These are phyloP conservation scores for Lepidostoma basale DNA, from an alignment of 1,140 invertebrate species.

Conservation along the genomic window DNA sequence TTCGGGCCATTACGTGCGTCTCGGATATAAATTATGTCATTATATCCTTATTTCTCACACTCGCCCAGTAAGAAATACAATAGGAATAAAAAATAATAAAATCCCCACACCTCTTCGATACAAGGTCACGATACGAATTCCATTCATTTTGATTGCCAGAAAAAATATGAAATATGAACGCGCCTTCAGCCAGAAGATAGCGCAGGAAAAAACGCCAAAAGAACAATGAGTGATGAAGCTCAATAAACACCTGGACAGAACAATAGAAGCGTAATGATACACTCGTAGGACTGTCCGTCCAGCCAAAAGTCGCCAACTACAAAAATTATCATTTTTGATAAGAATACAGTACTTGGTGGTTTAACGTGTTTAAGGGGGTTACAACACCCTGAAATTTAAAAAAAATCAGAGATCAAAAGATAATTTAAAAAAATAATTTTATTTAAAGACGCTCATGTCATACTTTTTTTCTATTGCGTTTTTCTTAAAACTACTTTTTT, in stretches of 20 bases:
- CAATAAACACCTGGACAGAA: conserved; percentile 22
- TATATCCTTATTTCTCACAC: background rate
- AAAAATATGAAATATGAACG: conserved; percentile 15
- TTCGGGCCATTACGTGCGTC: no score
- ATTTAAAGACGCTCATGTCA: no score
- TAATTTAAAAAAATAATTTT: no score
- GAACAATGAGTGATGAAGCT: conserved; percentile 26
- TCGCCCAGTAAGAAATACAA: background rate
- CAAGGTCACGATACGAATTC: background rate
- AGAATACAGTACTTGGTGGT: no score
- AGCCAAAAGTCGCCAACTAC: no score
- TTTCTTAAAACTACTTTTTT: no score
- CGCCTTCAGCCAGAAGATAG: background rate
- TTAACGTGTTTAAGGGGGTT: no score
- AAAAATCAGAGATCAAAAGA: no score
- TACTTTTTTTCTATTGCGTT: no score
- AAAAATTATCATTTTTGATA: no score
- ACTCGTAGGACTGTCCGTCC: no score
- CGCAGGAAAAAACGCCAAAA: conserved; percentile 5
- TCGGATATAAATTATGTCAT: background rate
- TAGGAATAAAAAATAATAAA: background rate
- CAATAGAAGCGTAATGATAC: conserved; percentile 23
- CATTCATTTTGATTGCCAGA: background rate
- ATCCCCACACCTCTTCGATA: background rate
- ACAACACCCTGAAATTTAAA: no score